These are phyloP conservation scores for Acrobasis consociella DNA, from an alignment of 2,888 invertebrate species.

Conservation along the genomic window DNA sequence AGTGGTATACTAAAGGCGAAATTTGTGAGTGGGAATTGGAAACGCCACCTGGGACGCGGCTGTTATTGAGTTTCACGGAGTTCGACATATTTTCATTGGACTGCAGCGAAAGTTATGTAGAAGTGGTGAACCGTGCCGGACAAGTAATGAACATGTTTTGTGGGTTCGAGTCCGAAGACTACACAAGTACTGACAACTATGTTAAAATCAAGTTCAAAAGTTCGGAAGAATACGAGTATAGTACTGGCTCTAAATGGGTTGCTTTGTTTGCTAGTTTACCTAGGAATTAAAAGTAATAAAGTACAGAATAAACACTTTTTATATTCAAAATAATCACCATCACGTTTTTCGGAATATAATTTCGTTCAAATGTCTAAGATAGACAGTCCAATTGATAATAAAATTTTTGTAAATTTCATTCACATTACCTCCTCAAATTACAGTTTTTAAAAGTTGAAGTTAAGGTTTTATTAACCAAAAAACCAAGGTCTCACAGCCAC, in stretches of 20 bases:
- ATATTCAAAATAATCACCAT: no score
- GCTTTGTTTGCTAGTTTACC: not conserved
- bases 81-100: not conserved
- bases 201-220: not conserved
- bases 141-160: not conserved
- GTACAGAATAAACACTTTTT: no score
- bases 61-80: not conserved
- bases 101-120: not conserved
- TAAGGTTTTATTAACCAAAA: no score
- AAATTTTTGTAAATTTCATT: no score
- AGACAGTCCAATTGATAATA: no score
- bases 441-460: no score
- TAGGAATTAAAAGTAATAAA: not conserved
- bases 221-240: not conserved
- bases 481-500: no score
- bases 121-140: not conserved
- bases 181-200: not conserved
- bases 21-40: not conserved
- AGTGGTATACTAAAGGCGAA: no score
- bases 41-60: not conserved
- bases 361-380: no score
- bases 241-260: no score
- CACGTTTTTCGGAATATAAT: no score
- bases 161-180: not conserved
- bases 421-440: no score